Evolutionary conservation across 2,888 invertebrate species (phyloP).

Genomic region (Acrocyrtus sp.): DNA sequence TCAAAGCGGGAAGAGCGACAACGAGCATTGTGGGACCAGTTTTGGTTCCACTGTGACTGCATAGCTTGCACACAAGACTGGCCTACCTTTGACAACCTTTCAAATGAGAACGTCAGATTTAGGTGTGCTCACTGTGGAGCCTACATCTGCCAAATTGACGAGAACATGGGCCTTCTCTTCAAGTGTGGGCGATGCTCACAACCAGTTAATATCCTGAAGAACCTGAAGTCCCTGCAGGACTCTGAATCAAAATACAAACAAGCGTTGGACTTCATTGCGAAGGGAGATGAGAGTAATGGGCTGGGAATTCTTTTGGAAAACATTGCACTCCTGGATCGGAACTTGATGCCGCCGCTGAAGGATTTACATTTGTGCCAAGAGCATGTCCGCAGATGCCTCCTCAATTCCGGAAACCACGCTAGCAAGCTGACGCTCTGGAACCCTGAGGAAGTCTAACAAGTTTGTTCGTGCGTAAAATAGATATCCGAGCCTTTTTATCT

Average conservation of each 20-base stretch:
- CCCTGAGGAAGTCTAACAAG: slow-evolving; percentile 36
- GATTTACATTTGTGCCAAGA: slow-evolving; percentile 82
- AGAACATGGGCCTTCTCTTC: slow-evolving; percentile 55
- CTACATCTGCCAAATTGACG: slow-evolving; percentile 51
- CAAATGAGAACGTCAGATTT: slow-evolving; percentile 60
- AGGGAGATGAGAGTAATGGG: slow-evolving; percentile 64
- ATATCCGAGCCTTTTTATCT: too few relatives aligned
- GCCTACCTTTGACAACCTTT: slow-evolving; percentile 75
- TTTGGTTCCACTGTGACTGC: slow-evolving; percentile 79
- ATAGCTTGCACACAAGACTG: slow-evolving; percentile 79
- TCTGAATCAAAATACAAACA: slow-evolving; percentile 58
- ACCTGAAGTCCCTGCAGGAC: slow-evolving; percentile 59
- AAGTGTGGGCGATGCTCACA: slow-evolving; percentile 54
- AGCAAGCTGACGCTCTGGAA: slow-evolving; percentile 41
- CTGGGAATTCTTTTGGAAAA: slow-evolving; percentile 59
- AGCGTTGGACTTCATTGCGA: slow-evolving; percentile 58
- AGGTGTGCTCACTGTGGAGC: slow-evolving; percentile 60
- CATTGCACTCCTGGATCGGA: slow-evolving; percentile 64
- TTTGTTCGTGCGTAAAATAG: too few relatives aligned
- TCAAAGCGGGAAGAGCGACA: slow-evolving; percentile 74
- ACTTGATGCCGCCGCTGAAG: slow-evolving; percentile 77
- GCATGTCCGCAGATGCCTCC: slow-evolving; percentile 75
- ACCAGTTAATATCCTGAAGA: slow-evolving; percentile 59
- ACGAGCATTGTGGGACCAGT: slow-evolving; percentile 68
- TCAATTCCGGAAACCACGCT: slow-evolving; percentile 73